Conservation (phyloP, 2,113 vertebrate genomes). For the Microtus richardsoni region DNA sequence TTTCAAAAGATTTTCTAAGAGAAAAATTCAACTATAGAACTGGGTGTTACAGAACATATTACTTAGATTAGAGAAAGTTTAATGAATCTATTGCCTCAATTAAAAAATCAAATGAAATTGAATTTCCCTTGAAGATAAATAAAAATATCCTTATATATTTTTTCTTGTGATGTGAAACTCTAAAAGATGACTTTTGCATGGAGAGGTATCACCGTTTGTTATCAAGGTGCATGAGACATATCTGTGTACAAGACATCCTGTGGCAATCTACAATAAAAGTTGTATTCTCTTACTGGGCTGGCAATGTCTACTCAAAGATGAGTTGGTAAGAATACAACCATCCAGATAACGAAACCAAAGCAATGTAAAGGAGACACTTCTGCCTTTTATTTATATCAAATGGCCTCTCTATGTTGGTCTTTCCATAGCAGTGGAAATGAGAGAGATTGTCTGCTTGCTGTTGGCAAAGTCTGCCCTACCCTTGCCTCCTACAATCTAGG, state of each 20-base stretch:
- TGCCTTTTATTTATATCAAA: background rate
- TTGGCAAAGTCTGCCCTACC: background rate
- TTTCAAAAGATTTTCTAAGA: conserved; percentile 27
- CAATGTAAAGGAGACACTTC: background rate
- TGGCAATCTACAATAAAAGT: conserved; percentile 43
- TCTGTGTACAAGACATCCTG: background rate
- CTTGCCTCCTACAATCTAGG: background rate
- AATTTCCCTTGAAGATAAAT: conserved; percentile 30
- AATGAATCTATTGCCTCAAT: conserved; percentile 20
- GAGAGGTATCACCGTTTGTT: conserved; percentile 27
- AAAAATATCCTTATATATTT: background rate
- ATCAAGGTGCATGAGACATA: background rate
- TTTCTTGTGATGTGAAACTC: conserved; percentile 12
- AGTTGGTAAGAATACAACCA: background rate
- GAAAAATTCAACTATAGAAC: background rate
- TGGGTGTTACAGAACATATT: conserved; percentile 1
- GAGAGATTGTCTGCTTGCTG: background rate
- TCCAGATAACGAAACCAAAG: background rate
- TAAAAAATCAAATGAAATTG: background rate
- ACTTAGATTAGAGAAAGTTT: background rate
- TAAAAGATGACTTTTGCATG: background rate
- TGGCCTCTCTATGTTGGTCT: background rate
- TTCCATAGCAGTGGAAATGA: background rate
- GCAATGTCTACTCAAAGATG: background rate
- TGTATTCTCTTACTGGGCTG: background rate